Percentiles rank a stretch among this genome's conserved stretches.
Conservation (phyloP, 2,113 vertebrate genomes). For the Indri indri region DNA sequence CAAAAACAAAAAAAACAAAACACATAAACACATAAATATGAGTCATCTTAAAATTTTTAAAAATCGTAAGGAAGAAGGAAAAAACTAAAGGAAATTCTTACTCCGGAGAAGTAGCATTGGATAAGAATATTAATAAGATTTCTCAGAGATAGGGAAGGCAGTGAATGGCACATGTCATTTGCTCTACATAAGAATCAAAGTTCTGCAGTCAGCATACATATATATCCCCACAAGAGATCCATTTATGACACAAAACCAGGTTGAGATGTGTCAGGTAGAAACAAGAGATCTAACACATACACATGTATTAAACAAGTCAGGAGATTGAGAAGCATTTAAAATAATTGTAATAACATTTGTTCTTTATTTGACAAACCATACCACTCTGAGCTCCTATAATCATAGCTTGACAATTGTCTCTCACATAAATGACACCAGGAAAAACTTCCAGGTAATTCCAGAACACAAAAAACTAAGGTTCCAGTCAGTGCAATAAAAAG, state of each 20-base stretch:
- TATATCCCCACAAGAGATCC: background rate
- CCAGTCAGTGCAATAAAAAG: background rate
- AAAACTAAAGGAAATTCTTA: background rate
- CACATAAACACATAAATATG: background rate
- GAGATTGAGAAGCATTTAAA: background rate
- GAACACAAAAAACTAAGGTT: background rate
- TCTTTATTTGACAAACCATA: background rate
- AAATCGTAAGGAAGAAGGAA: background rate
- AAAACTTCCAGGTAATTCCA: background rate
- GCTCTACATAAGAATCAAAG: background rate
- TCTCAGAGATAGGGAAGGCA: background rate
- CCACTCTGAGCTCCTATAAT: background rate
- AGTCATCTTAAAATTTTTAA: background rate
- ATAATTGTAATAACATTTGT: background rate
- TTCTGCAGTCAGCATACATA: background rate
- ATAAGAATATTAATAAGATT: background rate
- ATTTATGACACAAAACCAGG: background rate
- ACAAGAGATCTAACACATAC: background rate
- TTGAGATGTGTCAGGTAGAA: background rate
- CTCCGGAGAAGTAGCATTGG: background rate
- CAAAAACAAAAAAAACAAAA: background rate
- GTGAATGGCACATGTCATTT: background rate
- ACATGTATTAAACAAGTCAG: background rate
- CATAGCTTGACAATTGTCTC: background rate
- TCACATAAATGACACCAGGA: background rate